Percentiles rank a stretch among this genome's conserved stretches.
Conservation (phyloP, 2,113 vertebrate genomes). For the Todiramphus chloris region DNA sequence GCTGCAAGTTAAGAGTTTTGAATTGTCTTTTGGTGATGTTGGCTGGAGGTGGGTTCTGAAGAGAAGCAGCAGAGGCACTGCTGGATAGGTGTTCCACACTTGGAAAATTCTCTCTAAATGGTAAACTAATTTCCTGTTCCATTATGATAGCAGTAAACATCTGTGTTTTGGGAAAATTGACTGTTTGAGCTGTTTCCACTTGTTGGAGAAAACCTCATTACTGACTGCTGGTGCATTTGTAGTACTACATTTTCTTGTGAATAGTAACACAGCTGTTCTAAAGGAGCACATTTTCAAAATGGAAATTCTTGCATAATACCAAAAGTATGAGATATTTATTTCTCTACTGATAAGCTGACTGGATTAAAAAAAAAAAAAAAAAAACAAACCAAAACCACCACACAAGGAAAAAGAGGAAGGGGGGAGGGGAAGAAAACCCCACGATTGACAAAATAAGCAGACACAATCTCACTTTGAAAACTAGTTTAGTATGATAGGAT, state of each 20-base stretch:
- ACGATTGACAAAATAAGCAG: background rate
- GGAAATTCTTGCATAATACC: background rate
- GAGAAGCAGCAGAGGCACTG: background rate
- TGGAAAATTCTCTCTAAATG: background rate
- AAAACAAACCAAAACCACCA: background rate
- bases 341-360: background rate
- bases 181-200: background rate
- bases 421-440: background rate
- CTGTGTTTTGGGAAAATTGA: background rate
- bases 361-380: background rate
- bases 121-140: background rate
- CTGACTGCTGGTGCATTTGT: background rate
- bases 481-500: background rate
- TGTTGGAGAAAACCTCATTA: background rate
- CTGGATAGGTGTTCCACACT: fast-evolving
- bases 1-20: background rate
- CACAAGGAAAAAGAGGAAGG: too few species aligned
- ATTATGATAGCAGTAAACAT: background rate
- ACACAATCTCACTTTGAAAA: background rate
- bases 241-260: background rate
- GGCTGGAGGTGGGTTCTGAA: background rate
- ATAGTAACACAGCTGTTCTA: background rate
- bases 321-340: background rate
- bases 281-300: background rate
- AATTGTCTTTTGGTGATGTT: background rate